phyloP scores from a whole-genome alignment of 1,140 invertebrate genomes.

The Dreissena polymorpha region DNA sequence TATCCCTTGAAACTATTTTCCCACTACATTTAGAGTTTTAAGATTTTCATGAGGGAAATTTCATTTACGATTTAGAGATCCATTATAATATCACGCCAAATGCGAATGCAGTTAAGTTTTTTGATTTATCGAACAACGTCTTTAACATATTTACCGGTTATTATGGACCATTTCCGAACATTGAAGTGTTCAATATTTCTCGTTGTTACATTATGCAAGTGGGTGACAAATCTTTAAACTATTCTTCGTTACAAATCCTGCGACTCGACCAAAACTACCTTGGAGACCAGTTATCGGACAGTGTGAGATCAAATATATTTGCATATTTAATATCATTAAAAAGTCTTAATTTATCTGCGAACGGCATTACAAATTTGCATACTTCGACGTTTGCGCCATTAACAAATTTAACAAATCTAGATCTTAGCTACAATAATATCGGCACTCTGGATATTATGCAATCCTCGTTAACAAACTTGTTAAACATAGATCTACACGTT shows the following conservation, averaged over 20 bases:
- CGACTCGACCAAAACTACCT: constrained; percentile 31
- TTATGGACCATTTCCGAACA: neutral
- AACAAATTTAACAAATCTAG: constrained; percentile 6
- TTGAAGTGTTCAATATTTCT: constrained; percentile 24
- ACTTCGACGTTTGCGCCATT: neutral
- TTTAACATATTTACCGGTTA: constrained; percentile 3
- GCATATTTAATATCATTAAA: neutral
- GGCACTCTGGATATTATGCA: neutral
- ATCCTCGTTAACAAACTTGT: neutral
- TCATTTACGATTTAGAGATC: constrained; percentile 13
- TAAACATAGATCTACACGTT: constrained; percentile 2
- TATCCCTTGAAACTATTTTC: neutral
- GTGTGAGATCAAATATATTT: neutral
- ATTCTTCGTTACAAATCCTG: constrained; percentile 7
- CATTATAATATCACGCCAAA: neutral
- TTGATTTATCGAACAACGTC: constrained; percentile 32
- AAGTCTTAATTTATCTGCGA: constrained; percentile 30
- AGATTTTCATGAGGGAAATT: neutral
- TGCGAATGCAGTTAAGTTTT: neutral
- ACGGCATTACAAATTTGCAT: neutral
- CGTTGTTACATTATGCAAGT: constrained; percentile 15
- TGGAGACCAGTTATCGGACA: neutral
- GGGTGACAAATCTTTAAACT: neutral
- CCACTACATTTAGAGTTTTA: neutral
- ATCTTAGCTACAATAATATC: constrained; percentile 39